A percentile compares a stretch with the other conserved stretches of the same genome.
Conservation (phyloP, 2,888 invertebrate genomes). For the Trisateles emortualis region DNA sequence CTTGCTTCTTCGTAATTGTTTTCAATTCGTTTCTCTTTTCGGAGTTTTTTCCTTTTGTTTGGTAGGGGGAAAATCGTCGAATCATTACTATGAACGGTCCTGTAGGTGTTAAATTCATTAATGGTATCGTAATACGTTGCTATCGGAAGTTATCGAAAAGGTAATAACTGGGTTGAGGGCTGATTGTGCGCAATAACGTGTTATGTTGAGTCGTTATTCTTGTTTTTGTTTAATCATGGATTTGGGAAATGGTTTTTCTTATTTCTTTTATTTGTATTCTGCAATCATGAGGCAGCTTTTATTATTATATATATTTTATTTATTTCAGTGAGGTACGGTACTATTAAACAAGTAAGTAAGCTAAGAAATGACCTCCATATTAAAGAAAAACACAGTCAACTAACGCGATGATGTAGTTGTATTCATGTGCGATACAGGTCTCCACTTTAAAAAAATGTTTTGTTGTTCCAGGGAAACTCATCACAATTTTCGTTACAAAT, state of each 20-base stretch:
- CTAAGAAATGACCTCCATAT: too few relatives aligned
- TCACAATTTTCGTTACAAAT: too few relatives aligned
- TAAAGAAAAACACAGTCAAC: too few relatives aligned
- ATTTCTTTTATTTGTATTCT: not conserved
- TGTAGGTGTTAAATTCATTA: conserved; percentile 53
- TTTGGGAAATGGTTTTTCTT: not conserved
- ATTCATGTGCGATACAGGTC: too few relatives aligned
- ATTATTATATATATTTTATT: too few relatives aligned
- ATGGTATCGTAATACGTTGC: conserved; percentile 43
- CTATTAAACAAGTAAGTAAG: too few relatives aligned
- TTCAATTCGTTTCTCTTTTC: conserved; percentile 64
- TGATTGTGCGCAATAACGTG: conserved; percentile 29
- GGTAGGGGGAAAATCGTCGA: conserved; percentile 44
- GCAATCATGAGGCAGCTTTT: too few relatives aligned
- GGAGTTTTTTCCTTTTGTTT: conserved; percentile 50
- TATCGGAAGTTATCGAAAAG: conserved; percentile 41
- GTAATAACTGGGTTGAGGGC: conserved; percentile 36
- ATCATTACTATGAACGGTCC: conserved; percentile 41
- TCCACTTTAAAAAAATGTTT: too few relatives aligned
- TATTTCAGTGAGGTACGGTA: too few relatives aligned
- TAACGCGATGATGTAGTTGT: too few relatives aligned
- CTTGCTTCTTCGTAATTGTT: conserved; percentile 74
- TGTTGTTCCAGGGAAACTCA: too few relatives aligned
- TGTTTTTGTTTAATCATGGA: conserved; percentile 9
- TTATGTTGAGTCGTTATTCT: conserved; percentile 13